Conservation (phyloP, 2,113 vertebrate genomes). For the Sebastes schlegelii region DNA sequence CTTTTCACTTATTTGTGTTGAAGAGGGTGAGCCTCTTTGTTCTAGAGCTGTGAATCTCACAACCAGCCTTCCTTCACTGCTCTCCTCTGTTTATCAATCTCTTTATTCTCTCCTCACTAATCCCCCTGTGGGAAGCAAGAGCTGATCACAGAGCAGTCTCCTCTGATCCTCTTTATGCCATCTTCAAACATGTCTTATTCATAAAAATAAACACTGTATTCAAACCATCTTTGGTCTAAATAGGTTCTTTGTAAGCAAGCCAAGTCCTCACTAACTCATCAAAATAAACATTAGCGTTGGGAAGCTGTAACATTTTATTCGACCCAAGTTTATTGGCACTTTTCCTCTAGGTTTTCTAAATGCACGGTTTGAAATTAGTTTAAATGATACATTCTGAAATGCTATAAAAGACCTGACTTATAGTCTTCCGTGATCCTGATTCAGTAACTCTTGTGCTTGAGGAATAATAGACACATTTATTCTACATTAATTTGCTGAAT, state of each 20-base stretch:
- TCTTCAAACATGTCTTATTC: constrained; percentile 30
- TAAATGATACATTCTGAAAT: background rate
- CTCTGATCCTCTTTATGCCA: constrained; percentile 32
- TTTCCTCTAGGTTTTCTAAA: background rate
- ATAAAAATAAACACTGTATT: constrained; percentile 1
- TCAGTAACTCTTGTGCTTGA: background rate
- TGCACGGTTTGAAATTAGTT: background rate
- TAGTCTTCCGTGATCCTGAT: background rate
- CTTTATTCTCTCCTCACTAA: constrained; percentile 40
- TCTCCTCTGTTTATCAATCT: constrained; percentile 38
- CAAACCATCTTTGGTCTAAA: constrained; percentile 13
- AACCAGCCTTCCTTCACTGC: constrained; percentile 20
- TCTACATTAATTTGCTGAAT: background rate
- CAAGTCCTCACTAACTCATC: background rate
- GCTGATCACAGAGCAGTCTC: constrained; percentile 33
- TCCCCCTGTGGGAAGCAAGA: constrained; percentile 28
- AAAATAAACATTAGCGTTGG: background rate
- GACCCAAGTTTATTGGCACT: background rate
- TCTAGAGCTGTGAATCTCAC: constrained; percentile 23
- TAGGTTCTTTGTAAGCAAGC: background rate
- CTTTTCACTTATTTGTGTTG: constrained; percentile 52
- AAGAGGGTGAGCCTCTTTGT: constrained; percentile 39
- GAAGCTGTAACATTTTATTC: background rate
- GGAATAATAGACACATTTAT: background rate
- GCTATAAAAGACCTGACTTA: background rate